phyloP scores from a whole-genome alignment of 2,797 vertebrate species.

The Acomys russatus region DNA sequence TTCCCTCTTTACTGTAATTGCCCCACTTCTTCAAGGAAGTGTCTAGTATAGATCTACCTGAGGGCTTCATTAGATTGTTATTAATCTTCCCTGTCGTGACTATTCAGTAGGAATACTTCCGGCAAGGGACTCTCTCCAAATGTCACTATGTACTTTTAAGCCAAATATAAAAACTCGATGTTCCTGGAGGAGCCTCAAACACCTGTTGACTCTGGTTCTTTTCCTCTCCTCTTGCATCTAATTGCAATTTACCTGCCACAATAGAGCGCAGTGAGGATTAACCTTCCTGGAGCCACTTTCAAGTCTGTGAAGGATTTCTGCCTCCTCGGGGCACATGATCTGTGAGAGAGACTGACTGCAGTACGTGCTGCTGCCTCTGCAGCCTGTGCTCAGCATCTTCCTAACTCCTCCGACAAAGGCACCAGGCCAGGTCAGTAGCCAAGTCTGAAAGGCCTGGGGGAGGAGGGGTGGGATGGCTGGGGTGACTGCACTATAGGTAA shows the following conservation, averaged over 20 bases:
- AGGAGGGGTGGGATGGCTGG: too few relatives aligned
- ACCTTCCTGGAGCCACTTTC: conserved; percentile 45
- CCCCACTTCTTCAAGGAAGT: background rate
- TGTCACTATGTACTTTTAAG: conserved; percentile 60
- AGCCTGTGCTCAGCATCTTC: background rate
- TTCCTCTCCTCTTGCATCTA: conserved; percentile 35
- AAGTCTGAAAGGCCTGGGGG: background rate
- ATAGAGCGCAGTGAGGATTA: conserved; percentile 38
- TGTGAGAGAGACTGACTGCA: conserved; percentile 64
- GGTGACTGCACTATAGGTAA: background rate
- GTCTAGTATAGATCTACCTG: background rate
- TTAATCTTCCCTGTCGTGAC: conserved; percentile 59
- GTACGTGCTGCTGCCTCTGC: background rate
- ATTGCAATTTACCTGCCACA: conserved; percentile 64
- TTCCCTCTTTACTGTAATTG: background rate
- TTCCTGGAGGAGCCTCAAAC: conserved; percentile 48
- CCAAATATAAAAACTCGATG: conserved; percentile 50
- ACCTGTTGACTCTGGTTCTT: conserved; percentile 59
- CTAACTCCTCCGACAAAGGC: conserved; percentile 32
- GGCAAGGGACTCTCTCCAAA: conserved; percentile 71
- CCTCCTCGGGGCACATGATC: conserved; percentile 55
- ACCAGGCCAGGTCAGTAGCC: background rate
- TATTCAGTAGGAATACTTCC: conserved; percentile 38
- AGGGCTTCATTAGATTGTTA: conserved; percentile 37
- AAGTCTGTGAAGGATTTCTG: conserved; percentile 65